phyloP scores from a whole-genome alignment of 2,113 vertebrate genomes.

The Tenrec ecaudatus region DNA sequence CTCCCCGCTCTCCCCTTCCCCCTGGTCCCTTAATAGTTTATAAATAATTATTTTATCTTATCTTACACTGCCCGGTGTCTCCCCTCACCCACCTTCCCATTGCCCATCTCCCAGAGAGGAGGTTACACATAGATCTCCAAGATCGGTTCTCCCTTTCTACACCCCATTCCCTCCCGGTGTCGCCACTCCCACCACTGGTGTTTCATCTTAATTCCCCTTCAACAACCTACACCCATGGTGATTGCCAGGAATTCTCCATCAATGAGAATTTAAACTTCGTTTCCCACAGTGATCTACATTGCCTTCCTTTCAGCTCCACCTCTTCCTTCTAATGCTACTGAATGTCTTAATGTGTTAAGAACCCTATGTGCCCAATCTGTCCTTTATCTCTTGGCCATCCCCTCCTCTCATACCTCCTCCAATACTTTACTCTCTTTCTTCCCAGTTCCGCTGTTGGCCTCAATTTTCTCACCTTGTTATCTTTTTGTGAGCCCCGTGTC shows the following conservation, averaged over 20 bases:
- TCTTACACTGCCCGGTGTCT: too few species aligned
- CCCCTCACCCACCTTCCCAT: too few species aligned
- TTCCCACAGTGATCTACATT: neutral
- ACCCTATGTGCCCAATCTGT: neutral
- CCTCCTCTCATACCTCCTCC: neutral
- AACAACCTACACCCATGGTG: neutral
- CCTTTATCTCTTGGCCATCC: neutral
- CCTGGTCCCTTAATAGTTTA: too few species aligned
- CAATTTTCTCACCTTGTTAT: neutral
- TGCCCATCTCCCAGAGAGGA: too few species aligned
- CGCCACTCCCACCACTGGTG: too few species aligned
- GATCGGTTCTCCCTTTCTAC: too few species aligned
- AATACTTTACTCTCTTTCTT: neutral
- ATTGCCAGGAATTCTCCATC: neutral
- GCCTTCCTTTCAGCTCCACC: neutral
- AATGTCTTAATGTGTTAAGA: neutral
- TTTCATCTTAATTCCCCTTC: neutral
- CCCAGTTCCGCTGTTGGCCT: neutral
- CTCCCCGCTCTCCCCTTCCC: too few species aligned
- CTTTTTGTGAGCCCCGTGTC: neutral
- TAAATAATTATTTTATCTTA: too few species aligned
- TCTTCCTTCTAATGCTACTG: neutral
- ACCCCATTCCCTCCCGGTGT: too few species aligned
- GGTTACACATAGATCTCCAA: too few species aligned
- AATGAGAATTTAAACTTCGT: neutral